phyloP scores from a whole-genome alignment of 1,140 invertebrate species.

The Meloidogyne floridensis region DNA sequence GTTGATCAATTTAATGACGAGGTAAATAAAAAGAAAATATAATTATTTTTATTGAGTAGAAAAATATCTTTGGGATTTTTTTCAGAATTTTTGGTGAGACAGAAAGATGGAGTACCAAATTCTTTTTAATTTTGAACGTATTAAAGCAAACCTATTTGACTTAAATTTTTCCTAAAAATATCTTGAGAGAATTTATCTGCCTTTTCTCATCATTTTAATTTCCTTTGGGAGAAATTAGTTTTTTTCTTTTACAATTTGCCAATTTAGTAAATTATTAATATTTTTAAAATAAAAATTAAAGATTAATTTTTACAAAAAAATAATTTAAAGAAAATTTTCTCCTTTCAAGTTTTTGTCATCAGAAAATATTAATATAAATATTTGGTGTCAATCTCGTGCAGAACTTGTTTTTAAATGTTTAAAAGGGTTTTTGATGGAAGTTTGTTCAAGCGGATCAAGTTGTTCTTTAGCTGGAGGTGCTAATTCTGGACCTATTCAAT shows the following conservation, averaged over 20 bases:
- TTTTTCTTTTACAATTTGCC: not conserved
- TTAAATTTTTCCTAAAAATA: too few relatives aligned
- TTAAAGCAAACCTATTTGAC: too few relatives aligned
- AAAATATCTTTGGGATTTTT: too few relatives aligned
- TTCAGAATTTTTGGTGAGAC: too few relatives aligned
- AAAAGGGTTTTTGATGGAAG: conserved; percentile 97
- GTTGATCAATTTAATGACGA: conserved; percentile 91
- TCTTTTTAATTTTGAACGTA: too few relatives aligned
- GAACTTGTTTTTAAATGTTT: conserved; percentile 97
- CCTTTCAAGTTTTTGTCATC: conserved; percentile 64
- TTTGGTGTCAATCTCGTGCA: conserved; percentile 90
- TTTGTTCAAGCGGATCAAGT: conserved; percentile 41
- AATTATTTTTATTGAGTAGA: too few relatives aligned
- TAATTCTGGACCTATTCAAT: conserved; percentile 14
- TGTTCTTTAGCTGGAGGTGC: conserved; percentile 3
- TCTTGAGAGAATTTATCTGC: too few relatives aligned
- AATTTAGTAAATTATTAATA: not conserved
- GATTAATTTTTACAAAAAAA: too few relatives aligned
- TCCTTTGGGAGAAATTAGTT: too few relatives aligned
- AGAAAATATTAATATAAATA: conserved; percentile 83
- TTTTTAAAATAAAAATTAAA: not conserved
- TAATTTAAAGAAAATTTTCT: not conserved
- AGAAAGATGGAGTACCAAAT: too few relatives aligned
- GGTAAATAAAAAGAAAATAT: conserved; percentile 39
- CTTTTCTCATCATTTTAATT: too few relatives aligned